Percentiles rank a stretch among this genome's conserved stretches.
These are phyloP conservation scores for Podarcis muralis DNA, from an alignment of 2,113 vertebrate species.

Conservation along the genomic window DNA sequence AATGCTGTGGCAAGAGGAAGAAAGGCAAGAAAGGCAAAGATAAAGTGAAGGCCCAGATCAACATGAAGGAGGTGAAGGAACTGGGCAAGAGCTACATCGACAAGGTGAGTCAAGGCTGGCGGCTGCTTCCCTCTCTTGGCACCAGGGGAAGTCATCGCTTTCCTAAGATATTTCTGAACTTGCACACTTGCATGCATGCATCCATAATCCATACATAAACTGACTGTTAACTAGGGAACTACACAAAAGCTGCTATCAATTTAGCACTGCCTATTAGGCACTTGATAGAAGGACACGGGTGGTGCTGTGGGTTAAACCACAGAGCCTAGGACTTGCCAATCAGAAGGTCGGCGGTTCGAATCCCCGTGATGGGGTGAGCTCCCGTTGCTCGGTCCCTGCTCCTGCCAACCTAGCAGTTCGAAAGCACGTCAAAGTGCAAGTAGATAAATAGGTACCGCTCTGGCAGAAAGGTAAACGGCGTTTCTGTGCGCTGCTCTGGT, in stretches of 20 bases:
- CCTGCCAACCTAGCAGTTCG: too few species aligned
- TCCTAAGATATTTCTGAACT: background rate
- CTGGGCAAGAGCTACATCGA: constrained; percentile 79
- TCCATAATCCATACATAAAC: too few species aligned
- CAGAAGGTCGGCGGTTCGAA: too few species aligned
- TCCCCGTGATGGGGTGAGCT: too few species aligned
- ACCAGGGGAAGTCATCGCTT: background rate
- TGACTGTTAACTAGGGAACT: background rate
- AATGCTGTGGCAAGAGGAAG: constrained; percentile 73
- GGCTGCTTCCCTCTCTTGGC: too few species aligned
- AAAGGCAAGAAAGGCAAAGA: constrained; percentile 85
- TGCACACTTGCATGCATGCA: background rate
- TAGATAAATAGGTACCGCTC: too few species aligned
- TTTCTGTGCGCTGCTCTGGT: too few species aligned
- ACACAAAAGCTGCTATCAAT: background rate
- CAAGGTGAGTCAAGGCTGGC: constrained; percentile 68
- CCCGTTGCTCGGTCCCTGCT: too few species aligned
- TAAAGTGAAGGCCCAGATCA: constrained; percentile 77
- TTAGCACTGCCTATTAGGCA: background rate
- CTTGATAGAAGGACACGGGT: background rate
- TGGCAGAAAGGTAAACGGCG: too few species aligned
- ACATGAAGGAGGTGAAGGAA: constrained; percentile 78
- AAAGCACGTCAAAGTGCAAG: too few species aligned
- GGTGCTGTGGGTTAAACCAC: too few species aligned
- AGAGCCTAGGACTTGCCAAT: too few species aligned